These are phyloP conservation scores for Trichomalopsis sarcophagae DNA, from an alignment of 1,140 invertebrate species.

Conservation along the genomic window DNA sequence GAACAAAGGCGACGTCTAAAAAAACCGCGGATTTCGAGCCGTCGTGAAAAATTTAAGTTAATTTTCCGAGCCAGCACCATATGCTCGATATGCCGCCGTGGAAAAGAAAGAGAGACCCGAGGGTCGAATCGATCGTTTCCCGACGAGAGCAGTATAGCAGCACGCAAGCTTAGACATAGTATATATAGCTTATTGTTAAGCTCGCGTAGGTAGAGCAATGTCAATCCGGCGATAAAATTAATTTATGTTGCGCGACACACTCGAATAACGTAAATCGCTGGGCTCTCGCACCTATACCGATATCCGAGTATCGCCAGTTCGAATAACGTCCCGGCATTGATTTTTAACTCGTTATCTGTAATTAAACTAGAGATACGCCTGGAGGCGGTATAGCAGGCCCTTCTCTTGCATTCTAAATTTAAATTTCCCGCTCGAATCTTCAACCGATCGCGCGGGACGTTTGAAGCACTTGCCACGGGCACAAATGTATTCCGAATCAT, in stretches of 20 bases:
- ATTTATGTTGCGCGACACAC: background rate
- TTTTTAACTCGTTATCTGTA: background rate
- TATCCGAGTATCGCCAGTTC: background rate
- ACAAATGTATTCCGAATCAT: background rate
- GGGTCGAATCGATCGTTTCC: background rate
- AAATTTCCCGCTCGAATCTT: background rate
- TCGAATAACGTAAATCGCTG: background rate
- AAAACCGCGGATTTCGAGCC: background rate
- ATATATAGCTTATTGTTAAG: no score
- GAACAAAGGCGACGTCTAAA: background rate
- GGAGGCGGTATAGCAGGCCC: no score
- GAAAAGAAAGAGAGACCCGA: background rate
- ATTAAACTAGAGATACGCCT: background rate
- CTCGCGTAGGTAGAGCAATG: background rate
- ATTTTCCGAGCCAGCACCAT: background rate
- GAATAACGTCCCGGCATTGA: background rate
- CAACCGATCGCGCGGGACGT: no score
- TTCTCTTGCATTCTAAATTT: background rate
- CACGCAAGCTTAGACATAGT: background rate
- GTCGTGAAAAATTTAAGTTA: background rate
- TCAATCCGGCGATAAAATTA: conserved; percentile 42
- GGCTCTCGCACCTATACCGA: background rate
- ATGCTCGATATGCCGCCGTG: background rate
- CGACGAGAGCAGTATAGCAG: background rate
- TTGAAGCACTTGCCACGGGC: background rate